A percentile compares a stretch with the other conserved stretches of the same genome.
Conservation (phyloP, 2,797 vertebrate genomes). For the Glossophaga mutica region DNA sequence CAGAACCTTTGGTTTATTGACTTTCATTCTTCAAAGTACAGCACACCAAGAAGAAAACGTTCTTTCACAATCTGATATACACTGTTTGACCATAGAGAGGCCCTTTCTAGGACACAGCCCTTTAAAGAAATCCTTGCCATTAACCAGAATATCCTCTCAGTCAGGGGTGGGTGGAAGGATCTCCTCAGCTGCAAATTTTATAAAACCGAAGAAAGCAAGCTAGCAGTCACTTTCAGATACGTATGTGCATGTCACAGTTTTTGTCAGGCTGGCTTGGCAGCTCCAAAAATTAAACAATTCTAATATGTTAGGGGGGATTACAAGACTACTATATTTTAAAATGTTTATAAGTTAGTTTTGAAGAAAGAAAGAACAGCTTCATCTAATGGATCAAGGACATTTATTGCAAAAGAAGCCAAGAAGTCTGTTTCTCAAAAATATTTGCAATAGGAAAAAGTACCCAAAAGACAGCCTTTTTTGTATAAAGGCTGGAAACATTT, state of each 20-base stretch:
- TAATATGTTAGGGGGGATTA: conserved; percentile 17
- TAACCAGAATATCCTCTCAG: conserved; percentile 30
- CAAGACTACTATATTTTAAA: conserved; percentile 56
- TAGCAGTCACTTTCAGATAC: conserved; percentile 35
- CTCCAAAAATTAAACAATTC: conserved; percentile 45
- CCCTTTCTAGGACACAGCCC: background rate
- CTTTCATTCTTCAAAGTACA: conserved; percentile 52
- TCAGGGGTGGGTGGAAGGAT: background rate
- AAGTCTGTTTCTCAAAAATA: conserved; percentile 61
- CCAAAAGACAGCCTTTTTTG: conserved; percentile 51
- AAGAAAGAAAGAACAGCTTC: conserved; percentile 45
- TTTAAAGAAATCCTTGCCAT: conserved; percentile 19
- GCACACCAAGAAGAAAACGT: conserved; percentile 38
- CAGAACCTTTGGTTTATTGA: conserved; percentile 46
- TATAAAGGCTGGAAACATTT: conserved; percentile 60
- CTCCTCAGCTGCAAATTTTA: conserved; percentile 29
- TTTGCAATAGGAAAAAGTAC: conserved; percentile 59
- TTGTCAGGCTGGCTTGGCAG: background rate
- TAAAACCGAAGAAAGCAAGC: conserved; percentile 34
- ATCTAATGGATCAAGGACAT: conserved; percentile 45
- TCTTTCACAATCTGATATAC: conserved; percentile 47
- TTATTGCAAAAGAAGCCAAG: conserved; percentile 52
- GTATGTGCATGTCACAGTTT: conserved; percentile 13
- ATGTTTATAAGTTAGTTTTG: conserved; percentile 50
- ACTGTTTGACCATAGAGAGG: conserved; percentile 24